A percentile compares a stretch with the other conserved stretches of the same genome.
Conservation (phyloP, 2,888 invertebrate species). For the Chironomus riparius region DNA sequence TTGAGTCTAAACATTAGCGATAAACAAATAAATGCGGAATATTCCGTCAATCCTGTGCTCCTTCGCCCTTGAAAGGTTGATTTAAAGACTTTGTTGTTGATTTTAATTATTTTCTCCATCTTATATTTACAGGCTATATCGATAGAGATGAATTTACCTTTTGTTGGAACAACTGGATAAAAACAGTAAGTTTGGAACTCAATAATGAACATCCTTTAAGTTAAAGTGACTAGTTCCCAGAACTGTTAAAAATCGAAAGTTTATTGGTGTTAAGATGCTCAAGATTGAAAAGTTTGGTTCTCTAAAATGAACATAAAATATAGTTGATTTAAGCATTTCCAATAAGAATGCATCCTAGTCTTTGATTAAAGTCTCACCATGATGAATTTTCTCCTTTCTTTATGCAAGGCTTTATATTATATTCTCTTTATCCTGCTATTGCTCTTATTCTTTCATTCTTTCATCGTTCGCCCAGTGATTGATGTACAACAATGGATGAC, state of each 20-base stretch:
- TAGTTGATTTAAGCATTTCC: not conserved
- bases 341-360: not conserved
- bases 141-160: constrained; percentile 75
- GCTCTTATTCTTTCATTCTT: not conserved
- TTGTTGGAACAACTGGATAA: constrained; percentile 88
- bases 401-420: not conserved
- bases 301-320: not conserved
- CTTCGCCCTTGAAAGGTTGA: no score
- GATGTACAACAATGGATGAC: not conserved
- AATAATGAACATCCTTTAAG: no score
- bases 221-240: no score
- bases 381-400: not conserved
- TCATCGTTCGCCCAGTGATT: not conserved
- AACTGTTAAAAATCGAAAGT: no score
- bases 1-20: no score
- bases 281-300: no score
- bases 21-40: no score
- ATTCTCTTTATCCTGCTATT: not conserved
- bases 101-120: no score
- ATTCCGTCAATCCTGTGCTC: no score
- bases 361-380: not conserved
- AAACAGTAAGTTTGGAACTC: constrained; percentile 58
- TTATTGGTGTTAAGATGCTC: no score
- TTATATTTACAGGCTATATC: constrained; percentile 50
- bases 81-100: no score